Conservation (phyloP, 2,113 vertebrate species). For the Lutjanus erythropterus region DNA sequence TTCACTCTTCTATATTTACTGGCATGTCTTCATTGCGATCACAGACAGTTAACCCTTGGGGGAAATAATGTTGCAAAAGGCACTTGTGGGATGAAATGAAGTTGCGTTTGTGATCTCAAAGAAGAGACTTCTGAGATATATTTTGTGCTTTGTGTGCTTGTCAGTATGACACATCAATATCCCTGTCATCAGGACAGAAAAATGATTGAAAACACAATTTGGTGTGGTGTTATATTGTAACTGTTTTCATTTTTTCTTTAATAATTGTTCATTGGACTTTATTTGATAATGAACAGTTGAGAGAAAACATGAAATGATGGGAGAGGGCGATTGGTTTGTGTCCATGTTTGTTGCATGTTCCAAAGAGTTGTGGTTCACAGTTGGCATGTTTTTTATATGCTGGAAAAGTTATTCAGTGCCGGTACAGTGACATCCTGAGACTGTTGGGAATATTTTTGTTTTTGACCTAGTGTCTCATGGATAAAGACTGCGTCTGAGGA, state of each 20-base stretch:
- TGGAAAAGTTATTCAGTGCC: not conserved
- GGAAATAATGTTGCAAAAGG: slow-evolving; percentile 37
- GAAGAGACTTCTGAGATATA: slow-evolving; percentile 5
- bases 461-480: no score
- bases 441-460: not conserved
- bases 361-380: not conserved
- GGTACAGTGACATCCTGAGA: not conserved
- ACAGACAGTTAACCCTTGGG: slow-evolving; percentile 6
- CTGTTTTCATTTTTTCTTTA: no score
- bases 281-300: not conserved
- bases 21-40: slow-evolving; percentile 23
- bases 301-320: not conserved
- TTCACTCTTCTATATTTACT: slow-evolving; percentile 24
- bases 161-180: not conserved
- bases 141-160: not conserved
- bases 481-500: no score
- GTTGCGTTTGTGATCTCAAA: not conserved
- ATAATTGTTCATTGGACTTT: not conserved
- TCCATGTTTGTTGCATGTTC: no score
- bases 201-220: no score
- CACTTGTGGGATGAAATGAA: not conserved
- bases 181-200: not conserved
- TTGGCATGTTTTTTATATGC: not conserved
- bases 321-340: not conserved
- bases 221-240: no score